Percentiles rank a stretch among this genome's conserved stretches.
Conservation (phyloP, 2,113 vertebrate species). For the Malaclemys terrapin region DNA sequence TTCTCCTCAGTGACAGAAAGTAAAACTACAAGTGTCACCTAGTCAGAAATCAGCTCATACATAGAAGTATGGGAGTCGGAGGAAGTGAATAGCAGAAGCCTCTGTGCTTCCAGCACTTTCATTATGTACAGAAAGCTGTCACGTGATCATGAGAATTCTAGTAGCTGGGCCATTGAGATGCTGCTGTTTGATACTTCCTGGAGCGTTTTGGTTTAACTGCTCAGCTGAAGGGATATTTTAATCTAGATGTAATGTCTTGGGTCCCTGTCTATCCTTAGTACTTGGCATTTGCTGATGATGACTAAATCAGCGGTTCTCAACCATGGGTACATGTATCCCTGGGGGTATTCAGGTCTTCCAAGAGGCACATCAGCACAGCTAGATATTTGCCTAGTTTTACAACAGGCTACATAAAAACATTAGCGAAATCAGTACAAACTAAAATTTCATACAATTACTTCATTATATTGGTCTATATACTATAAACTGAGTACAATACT, state of each 20-base stretch:
- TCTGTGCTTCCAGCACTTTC: background rate
- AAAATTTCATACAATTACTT: too few species aligned
- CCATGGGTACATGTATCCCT: too few species aligned
- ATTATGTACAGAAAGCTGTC: fast-evolving
- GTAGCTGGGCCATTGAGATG: background rate
- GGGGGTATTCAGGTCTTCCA: too few species aligned
- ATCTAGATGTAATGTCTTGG: background rate
- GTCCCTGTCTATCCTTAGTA: background rate
- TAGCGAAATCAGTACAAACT: too few species aligned
- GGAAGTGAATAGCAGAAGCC: background rate
- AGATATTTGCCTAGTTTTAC: too few species aligned
- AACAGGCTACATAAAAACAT: too few species aligned
- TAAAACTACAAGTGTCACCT: background rate
- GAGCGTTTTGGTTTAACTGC: background rate
- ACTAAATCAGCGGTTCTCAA: too few species aligned
- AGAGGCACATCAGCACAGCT: too few species aligned
- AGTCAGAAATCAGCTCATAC: background rate
- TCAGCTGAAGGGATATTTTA: background rate
- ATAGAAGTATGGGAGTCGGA: background rate
- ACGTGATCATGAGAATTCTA: background rate
- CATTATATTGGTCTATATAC: too few species aligned
- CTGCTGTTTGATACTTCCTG: background rate
- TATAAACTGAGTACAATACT: too few species aligned
- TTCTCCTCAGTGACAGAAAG: background rate
- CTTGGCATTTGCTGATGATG: too few species aligned